A percentile compares a stretch with the other conserved stretches of the same genome.
Conservation (phyloP, 2,113 vertebrate species). For the Hippopotamus amphibius region DNA sequence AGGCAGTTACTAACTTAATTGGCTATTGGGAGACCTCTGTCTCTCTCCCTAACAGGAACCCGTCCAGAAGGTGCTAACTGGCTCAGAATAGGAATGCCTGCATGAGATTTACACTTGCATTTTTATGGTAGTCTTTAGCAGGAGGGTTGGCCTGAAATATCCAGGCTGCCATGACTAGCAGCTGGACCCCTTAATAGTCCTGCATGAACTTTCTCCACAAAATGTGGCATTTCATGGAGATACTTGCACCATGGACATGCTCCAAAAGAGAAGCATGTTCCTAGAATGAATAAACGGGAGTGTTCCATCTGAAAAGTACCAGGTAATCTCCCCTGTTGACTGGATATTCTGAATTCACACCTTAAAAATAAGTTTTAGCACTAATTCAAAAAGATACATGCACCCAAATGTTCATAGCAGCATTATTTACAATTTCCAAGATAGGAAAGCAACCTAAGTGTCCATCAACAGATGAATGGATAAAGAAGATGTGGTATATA, state of each 20-base stretch:
- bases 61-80: not conserved
- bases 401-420: not conserved
- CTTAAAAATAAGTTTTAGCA: not conserved
- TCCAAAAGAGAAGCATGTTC: not conserved
- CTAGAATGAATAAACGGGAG: not conserved
- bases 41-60: not conserved
- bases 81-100: not conserved
- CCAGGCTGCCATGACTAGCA: not conserved
- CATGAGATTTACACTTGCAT: not conserved
- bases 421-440: not conserved
- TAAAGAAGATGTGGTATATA: not conserved
- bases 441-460: not conserved
- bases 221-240: conserved; percentile 16
- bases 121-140: not conserved
- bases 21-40: not conserved
- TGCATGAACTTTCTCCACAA: not conserved
- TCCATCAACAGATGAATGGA: not conserved
- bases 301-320: not conserved
- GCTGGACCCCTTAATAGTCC: not conserved
- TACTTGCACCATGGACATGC: not conserved
- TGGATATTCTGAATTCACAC: not conserved
- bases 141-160: not conserved
- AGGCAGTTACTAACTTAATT: not conserved
- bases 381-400: not conserved
- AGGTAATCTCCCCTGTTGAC: not conserved